Evolutionary conservation across 2,888 invertebrate genomes (phyloP).

Genomic region (Coelopa pilipes): DNA sequence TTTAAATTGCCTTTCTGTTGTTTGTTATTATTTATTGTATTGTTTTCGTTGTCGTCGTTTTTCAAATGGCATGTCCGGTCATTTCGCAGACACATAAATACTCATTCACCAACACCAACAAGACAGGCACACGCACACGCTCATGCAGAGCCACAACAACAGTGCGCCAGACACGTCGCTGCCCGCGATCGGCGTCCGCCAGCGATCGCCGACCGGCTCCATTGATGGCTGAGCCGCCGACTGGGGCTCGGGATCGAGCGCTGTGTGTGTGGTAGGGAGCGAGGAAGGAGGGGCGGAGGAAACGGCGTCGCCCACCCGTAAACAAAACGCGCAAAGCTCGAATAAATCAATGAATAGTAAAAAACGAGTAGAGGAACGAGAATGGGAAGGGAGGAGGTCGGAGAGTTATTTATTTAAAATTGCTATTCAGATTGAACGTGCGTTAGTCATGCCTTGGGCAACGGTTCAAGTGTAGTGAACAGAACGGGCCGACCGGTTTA

Average conservation of each 20-base stretch:
- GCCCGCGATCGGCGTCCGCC: neutral
- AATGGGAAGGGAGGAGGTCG: neutral
- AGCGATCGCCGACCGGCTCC: neutral
- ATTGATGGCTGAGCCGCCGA: neutral
- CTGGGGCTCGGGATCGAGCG: neutral
- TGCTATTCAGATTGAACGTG: constrained; percentile 4
- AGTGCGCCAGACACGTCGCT: constrained; percentile 1
- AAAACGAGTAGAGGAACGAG: neutral
- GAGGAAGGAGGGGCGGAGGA: neutral
- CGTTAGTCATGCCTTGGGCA: constrained; percentile 9
- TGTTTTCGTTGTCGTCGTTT: constrained; percentile 5
- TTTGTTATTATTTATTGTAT: constrained; percentile 3
- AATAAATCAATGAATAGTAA: constrained; percentile 18
- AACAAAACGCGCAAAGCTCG: constrained; percentile 18
- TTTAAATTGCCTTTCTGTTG: constrained; percentile 9
- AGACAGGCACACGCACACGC: neutral
- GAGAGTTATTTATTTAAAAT: neutral
- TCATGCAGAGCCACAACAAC: neutral
- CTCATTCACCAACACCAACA: neutral
- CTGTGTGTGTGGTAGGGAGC: neutral
- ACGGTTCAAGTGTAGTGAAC: neutral
- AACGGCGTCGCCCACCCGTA: constrained; percentile 19
- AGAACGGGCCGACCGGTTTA: too few relatives aligned
- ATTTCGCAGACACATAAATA: constrained; percentile 17
- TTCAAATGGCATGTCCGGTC: constrained; percentile 32